Evolutionary conservation across 2,888 invertebrate genomes (phyloP), one percentile per base, ranked within the genome.

Genomic region (Meloe dianella): DNA sequence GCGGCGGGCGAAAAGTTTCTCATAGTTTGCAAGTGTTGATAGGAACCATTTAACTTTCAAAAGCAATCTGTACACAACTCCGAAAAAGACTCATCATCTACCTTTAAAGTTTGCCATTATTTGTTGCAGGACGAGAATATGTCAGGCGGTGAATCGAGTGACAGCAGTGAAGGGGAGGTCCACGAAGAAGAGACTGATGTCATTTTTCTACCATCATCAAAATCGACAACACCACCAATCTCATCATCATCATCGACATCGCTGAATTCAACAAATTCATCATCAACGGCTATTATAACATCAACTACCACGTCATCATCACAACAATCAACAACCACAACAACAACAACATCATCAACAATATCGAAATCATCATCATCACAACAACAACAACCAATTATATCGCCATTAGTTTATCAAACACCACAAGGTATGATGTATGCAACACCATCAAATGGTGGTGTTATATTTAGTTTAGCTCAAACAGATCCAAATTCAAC

Each of bases 341-440:
- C 75, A 10, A 67, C 74, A 8, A 67, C 66, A 8, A 35, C 67
- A 8, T 10, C 47, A 20, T 20, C 20, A 22, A 30, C 70, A 10
- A 5, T 65, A 10, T 17, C 61, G 1, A 56, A 68, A 56, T 17
- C 20, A 41, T 63, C 61, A n/a, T n/a, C n/a, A n/a, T n/a, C 51
- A 60, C 30, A 24, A 71, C 27, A 71, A 6, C 75, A 75, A 63
- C 73, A 75, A 8, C 69, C 76, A 6, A 73, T 81, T 14, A 64
- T 80, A 4, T 78, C 80, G 27, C 83, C 82, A 2, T 70, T 85
- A 51, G 77, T 85, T 65, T 85, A 85, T 69, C 85, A 85, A 73
- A 84, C 84, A 6, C 80, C 85, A 0, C 84, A 84, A 68, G 85
- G 85, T 51, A 82, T 85, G 82, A 83, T 85, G 79, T 85, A 85